Percentiles rank a stretch among this genome's conserved stretches.
Conservation (phyloP, 2,113 vertebrate genomes). For the Motacilla tschutschensis region DNA sequence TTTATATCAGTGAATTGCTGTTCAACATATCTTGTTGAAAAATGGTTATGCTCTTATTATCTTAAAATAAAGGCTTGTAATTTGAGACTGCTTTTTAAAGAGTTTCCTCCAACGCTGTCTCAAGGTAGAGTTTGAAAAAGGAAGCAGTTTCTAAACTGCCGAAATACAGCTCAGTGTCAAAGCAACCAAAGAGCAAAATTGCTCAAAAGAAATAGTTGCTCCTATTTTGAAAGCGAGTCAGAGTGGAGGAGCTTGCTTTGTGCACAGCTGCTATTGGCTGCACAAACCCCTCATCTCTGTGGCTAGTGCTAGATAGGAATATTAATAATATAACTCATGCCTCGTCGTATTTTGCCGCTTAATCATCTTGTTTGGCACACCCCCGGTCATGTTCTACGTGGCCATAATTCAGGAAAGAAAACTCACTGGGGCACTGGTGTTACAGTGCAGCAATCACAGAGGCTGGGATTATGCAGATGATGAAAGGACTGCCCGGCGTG, state of each 20-base stretch:
- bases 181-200: neutral
- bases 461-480: constrained; percentile 1
- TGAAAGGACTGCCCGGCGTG: neutral
- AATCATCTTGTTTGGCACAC: constrained; percentile 45
- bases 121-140: neutral
- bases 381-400: neutral
- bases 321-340: constrained; percentile 18
- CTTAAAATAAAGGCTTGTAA: neutral
- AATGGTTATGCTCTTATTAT: neutral
- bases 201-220: constrained; percentile 1
- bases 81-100: neutral
- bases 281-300: neutral
- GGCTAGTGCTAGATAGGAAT: neutral
- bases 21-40: neutral
- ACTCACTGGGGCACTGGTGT: neutral
- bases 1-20: neutral
- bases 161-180: neutral
- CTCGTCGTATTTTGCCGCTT: constrained; percentile 37
- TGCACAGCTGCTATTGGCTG: neutral
- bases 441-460: neutral
- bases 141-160: neutral
- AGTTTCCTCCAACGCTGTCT: neutral
- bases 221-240: constrained; percentile 1
- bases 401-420: constrained; percentile 18
- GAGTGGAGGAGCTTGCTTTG: neutral